phyloP scores from a whole-genome alignment of 2,113 vertebrate species.

The western clawed frog (Xenopus tropicalis) region DNA sequence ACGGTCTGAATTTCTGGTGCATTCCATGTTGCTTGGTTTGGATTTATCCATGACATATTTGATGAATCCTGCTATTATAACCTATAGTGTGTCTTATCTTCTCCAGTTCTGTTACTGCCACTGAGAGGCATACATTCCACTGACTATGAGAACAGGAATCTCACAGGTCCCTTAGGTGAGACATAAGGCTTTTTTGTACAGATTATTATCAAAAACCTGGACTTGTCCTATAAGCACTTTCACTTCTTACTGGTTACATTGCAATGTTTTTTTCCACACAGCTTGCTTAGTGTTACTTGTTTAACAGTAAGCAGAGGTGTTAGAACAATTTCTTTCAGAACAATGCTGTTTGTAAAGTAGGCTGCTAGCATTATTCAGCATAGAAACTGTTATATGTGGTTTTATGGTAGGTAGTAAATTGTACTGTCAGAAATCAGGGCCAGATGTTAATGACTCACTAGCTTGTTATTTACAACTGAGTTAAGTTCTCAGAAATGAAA shows the following conservation, averaged over 20 bases:
- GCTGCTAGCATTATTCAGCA: not conserved
- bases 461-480: not conserved
- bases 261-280: constrained; percentile 10
- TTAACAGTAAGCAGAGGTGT: not conserved
- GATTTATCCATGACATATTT: not conserved
- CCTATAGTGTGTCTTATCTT: not conserved
- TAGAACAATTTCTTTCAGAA: not conserved
- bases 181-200: constrained; percentile 29
- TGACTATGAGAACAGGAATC: constrained; percentile 17
- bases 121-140: constrained; percentile 15
- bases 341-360: not conserved
- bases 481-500: not conserved
- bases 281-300: not conserved
- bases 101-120: not conserved
- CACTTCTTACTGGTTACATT: not conserved
- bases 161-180: constrained; percentile 26
- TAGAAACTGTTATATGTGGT: not conserved
- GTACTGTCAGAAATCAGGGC: not conserved
- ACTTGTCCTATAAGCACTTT: constrained; percentile 18
- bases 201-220: constrained; percentile 17
- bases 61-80: not conserved
- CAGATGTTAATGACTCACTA: not conserved
- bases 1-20: not conserved
- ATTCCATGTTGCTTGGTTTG: not conserved
- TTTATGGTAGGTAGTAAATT: not conserved